Base-by-base conservation (phyloP, 2,888 invertebrate species). In the Hydroisotoma schaefferi region DNA sequence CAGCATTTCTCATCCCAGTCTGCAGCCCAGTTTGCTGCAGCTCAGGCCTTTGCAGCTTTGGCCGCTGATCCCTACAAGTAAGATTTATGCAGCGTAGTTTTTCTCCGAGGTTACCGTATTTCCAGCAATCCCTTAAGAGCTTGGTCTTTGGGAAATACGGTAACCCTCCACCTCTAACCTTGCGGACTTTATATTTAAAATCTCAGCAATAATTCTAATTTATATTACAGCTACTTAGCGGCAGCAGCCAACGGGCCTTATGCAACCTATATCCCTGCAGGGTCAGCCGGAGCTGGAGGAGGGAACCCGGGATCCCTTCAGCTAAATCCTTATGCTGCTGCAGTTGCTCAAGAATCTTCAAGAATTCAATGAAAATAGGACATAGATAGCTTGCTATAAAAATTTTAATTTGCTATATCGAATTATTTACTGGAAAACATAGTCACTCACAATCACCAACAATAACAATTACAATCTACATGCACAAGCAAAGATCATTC, bases 21-120 rank as follows among this genome's bases (percentile, higher is more conserved):
- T 20, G 65, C 65, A 26, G 63, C 67, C 8, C 68, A 68, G 29
- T 61, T 61, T 58, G 66, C 62, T 6, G 56, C 61, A 10, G 59
- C 61, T 37, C 67, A 65, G 10, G 65, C 66, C 12, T 61, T 61
- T 27, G 64, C 67, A 18, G 67, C 67, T 2, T 44, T 58, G 40
- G 62, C 62, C 18, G 52, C 52, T 6, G 52, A 52, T 20, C 52
- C 52, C 12, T 52, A 52, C 52, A 52, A 52, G 52, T 52, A 37
- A 28, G 27, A 27, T 6, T 6, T n/a, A n/a, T n/a, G n/a, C n/a
- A n/a, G n/a, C n/a, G n/a, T n/a, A n/a, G n/a, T n/a, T n/a, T n/a
- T n/a, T n/a, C n/a, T n/a, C n/a, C n/a, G n/a, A n/a, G n/a, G n/a
- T n/a, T n/a, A n/a, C n/a, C n/a, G n/a, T n/a, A n/a, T n/a, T n/a